phyloP scores from a whole-genome alignment of 1,140 invertebrate species.

The Drosophila littoralis region DNA sequence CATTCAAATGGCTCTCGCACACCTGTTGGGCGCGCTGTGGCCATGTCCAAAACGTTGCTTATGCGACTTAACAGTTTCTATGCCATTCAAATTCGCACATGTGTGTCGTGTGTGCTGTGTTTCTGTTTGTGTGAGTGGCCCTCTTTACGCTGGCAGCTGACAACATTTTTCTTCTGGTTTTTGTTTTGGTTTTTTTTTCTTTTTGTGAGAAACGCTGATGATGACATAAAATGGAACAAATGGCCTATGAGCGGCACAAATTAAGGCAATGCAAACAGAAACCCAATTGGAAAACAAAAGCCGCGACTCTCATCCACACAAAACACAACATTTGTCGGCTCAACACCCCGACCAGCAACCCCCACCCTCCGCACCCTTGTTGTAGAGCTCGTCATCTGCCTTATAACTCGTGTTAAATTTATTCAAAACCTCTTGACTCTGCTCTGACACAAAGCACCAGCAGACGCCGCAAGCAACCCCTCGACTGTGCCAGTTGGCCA shows the following conservation, averaged over 20 bases:
- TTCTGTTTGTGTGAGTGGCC: slow-evolving; percentile 35
- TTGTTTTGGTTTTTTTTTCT: background rate
- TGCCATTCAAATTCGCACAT: slow-evolving; percentile 65
- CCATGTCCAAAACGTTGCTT: slow-evolving; percentile 59
- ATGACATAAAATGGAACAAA: slow-evolving; percentile 82
- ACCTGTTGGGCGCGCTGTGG: slow-evolving; percentile 65
- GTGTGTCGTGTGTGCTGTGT: slow-evolving; percentile 28
- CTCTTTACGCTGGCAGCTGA: slow-evolving; percentile 60
- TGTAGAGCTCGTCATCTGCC: slow-evolving; percentile 59
- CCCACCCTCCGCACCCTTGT: slow-evolving; percentile 5
- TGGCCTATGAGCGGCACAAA: slow-evolving; percentile 78
- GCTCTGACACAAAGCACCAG: slow-evolving; percentile 28
- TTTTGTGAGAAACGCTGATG: slow-evolving; percentile 46
- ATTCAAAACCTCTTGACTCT: slow-evolving; percentile 80
- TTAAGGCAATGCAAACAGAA: slow-evolving; percentile 79
- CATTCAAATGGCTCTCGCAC: slow-evolving; percentile 69
- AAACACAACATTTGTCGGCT: slow-evolving; percentile 67
- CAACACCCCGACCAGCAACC: slow-evolving; percentile 18
- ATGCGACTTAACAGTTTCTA: slow-evolving; percentile 51
- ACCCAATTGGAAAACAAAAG: slow-evolving; percentile 74
- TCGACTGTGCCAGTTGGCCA: slow-evolving; percentile 56
- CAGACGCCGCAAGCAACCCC: slow-evolving; percentile 45
- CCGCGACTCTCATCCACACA: slow-evolving; percentile 22
- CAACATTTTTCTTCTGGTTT: slow-evolving; percentile 56
- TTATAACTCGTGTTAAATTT: slow-evolving; percentile 77